These are phyloP conservation scores for Dipodomys spectabilis DNA, from an alignment of 2,113 vertebrate genomes.

Conservation along the genomic window DNA sequence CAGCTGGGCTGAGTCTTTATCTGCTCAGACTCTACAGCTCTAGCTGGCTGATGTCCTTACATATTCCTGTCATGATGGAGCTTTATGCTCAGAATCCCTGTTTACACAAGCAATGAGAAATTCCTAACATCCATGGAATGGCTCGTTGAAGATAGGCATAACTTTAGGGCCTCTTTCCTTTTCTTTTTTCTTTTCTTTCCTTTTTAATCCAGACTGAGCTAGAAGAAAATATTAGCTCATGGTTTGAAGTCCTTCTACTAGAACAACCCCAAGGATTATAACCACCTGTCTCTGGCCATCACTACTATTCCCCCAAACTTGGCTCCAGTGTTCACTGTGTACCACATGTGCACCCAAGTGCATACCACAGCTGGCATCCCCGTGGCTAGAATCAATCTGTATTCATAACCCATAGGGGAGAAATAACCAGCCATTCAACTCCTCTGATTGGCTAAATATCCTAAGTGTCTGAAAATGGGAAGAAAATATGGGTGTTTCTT, in stretches of 20 bases:
- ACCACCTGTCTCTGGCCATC: too few species aligned
- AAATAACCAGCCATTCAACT: slow-evolving; percentile 46
- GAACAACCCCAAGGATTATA: not conserved
- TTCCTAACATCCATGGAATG: not conserved
- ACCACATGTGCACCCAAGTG: too few species aligned
- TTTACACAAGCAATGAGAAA: not conserved
- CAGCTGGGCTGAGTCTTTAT: not conserved
- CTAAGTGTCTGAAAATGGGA: slow-evolving; percentile 84
- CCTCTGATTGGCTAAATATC: slow-evolving; percentile 72
- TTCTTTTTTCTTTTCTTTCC: not conserved
- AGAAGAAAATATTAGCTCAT: not conserved
- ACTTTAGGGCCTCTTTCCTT: not conserved
- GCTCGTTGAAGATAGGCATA: not conserved
- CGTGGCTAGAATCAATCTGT: not conserved
- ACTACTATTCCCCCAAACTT: accelerated
- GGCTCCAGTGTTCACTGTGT: accelerated
- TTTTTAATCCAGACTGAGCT: not conserved
- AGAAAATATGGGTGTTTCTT: slow-evolving; percentile 61
- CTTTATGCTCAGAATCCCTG: not conserved
- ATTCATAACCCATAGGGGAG: slow-evolving; percentile 16
- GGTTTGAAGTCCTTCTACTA: not conserved
- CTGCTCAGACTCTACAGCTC: not conserved
- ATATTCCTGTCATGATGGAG: not conserved
- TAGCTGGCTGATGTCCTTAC: not conserved
- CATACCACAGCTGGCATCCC: not conserved